Evolutionary conservation across 1,140 invertebrate species (phyloP), one percentile per base, ranked within the genome.

Genomic region (Neodiprion fabricii): DNA sequence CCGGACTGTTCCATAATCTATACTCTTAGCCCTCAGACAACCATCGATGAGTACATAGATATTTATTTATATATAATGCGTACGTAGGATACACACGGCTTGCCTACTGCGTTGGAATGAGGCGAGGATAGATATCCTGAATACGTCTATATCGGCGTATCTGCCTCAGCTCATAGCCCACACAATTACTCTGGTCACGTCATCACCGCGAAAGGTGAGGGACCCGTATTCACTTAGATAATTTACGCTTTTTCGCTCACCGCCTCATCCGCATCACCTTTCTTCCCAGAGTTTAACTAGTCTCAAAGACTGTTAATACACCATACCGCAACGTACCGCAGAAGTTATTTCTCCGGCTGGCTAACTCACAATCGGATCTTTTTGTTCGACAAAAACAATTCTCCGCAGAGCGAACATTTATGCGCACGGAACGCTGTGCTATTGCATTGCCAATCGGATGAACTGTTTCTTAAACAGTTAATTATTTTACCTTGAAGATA

Each of bases 181-280:
- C 53, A 61, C 53, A 8, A 9, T 61, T 61, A 61, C 53, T 61
- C 53, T 17, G 53, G 53, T 61, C 53, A 61, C 53, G 53, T 61
- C 53, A 61, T 61, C 53, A 61, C 53, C 53, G 53, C 53, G 53
- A 61, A 61, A 61, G 53, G 53, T 61, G 53, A 61, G 53, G 53
- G 53, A 61, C 53, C 53, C 53, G 53, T 61, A 61, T 61, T 61
- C 53, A 61, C 53, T 61, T 61, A n/a, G 3, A 11, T 3, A n/a
- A n/a, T n/a, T 61, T n/a, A 61, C 53, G 53, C 53, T 61, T 61
- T 61, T 61, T 12, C 53, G 11, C 53, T 61, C 53, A 61, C 53
- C 53, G 8, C n/a, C 53, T 61, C 53, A 61, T 12, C 53, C 11
- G 28, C 28, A 61, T 9, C 53, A 61, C 53, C 11, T 17, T 61